Base-by-base conservation (phyloP, 2,113 vertebrate species). In the Meriones unguiculatus region DNA sequence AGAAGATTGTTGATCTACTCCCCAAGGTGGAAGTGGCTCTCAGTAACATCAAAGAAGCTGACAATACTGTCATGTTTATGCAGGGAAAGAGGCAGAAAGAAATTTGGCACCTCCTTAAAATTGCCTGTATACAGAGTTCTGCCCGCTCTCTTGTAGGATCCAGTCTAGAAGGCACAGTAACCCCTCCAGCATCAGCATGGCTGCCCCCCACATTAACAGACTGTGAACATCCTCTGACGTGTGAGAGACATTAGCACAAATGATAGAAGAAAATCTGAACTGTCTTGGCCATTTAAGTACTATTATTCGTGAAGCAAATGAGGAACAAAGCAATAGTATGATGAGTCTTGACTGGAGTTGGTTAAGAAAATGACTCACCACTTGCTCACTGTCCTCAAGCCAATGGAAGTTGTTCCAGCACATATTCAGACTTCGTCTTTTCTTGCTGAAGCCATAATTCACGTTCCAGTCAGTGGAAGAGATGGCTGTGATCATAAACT, bases 91-190 rank as follows among this genome's bases (percentile, higher is more conserved):
- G 99, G 91, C 99, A 99, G 98, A 99, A 99, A 93, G 99, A 99
- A 98, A 99, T 99, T 96, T 99, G 99, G 99, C 99, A 99, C 97
- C 98, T 99, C 89, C 99, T 99, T 95, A 99, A 99, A 98, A 99
- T 99, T 94, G 99, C 99, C 95, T 99, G 99, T 88, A 99, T 99
- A 88, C 99, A 99, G 97, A 99, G 99, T 98, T 99, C 99, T 0
- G 98, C 99, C 2, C 98, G 99, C 13, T 99, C 98, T 0, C 98
- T 99, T 7, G 98, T 99, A 84, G 98, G 99, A 95, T 98, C 99
- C 25, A 99, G 99, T 98, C 98, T 99, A 8, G 99, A 99, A 97
- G 98, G 98, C 2, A 97, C 99, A 94, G 98, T 98, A 97, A 98
- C 99, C 35, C 97, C 98, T 97, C 98, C 99, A 41, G 98, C 99